Evolutionary conservation across 2,113 vertebrate genomes (phyloP).

Genomic region (Motacilla alba): DNA sequence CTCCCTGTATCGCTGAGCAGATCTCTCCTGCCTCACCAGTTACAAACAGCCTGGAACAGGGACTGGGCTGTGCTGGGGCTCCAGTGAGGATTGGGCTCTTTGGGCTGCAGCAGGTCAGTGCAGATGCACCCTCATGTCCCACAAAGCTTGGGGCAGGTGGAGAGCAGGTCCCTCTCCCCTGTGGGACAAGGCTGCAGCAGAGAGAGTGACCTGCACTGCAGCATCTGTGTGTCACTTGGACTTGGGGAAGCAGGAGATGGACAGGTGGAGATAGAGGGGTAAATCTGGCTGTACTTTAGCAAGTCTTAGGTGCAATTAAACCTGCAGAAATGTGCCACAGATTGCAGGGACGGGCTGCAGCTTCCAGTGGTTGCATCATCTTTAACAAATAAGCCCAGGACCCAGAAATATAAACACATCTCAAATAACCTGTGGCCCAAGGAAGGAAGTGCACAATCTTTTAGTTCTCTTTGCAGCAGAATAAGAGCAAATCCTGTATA

Average conservation of each 20-base stretch:
- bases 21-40: background rate
- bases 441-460: background rate
- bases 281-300: background rate
- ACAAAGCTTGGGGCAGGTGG: background rate
- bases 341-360: background rate
- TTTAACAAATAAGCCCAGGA: background rate
- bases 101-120: background rate
- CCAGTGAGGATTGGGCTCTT: background rate
- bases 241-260: background rate
- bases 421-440: background rate
- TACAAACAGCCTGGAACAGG: background rate
- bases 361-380: background rate
- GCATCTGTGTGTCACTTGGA: background rate
- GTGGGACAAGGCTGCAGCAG: background rate
- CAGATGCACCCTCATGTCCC: background rate
- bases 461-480: background rate
- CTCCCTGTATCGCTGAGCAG: background rate
- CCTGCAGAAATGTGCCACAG: background rate
- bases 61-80: background rate
- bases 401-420: background rate
- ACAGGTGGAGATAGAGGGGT: background rate
- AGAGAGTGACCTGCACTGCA: background rate
- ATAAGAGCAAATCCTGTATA: background rate
- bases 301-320: background rate
- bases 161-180: background rate